Base-by-base conservation (phyloP, 1,140 invertebrate genomes). In the Nylanderia fulva region DNA sequence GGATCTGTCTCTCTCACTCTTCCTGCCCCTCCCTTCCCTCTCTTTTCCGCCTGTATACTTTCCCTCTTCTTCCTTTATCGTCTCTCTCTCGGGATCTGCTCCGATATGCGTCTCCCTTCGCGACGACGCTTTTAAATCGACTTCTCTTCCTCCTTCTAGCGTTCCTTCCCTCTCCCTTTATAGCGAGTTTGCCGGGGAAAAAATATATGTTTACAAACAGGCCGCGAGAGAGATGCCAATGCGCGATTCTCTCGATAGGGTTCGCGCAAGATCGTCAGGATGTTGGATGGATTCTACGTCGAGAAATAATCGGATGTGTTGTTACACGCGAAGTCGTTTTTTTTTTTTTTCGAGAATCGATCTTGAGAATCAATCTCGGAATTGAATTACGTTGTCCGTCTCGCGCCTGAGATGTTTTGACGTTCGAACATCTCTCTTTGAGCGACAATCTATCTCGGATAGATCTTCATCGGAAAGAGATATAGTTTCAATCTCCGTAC, bases 1-100 rank as follows among this genome's bases (percentile, higher is more conserved):
- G 18, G 52, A 36, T 4, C 29, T 85, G 56, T 85, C 83, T 64
- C 86, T 3, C 29, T n/a, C n/a, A n/a, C 85, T 74, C 63, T 84
- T 88, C 79, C 79, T 90, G 74, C 82, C 68, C 79, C 80, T 84
- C 77, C 89, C 79, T 84, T 77, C 61, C 79, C 74, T 84, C 72
- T 42, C 83, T 79, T 60, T 54, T 21, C 42, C 54, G 45, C 13
- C 1, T 48, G 1, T 79, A 39, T 60, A 69, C 79, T 56, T 86
- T 74, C 76, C 69, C 45, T 71, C 36, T 18, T 42, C 36, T 52
- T 4, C 27, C 45, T 48, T 15, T 48, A 48, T 18, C 45, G 5
- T 18, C 15, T 42, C 39, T 42, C 39, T n/a, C n/a, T n/a, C n/a
- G n/a, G 29, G 29, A 33, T 33, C 8, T 42, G 39, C 39, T 42